phyloP scores from a whole-genome alignment of 2,888 invertebrate species.

The Chrysolina americana region DNA sequence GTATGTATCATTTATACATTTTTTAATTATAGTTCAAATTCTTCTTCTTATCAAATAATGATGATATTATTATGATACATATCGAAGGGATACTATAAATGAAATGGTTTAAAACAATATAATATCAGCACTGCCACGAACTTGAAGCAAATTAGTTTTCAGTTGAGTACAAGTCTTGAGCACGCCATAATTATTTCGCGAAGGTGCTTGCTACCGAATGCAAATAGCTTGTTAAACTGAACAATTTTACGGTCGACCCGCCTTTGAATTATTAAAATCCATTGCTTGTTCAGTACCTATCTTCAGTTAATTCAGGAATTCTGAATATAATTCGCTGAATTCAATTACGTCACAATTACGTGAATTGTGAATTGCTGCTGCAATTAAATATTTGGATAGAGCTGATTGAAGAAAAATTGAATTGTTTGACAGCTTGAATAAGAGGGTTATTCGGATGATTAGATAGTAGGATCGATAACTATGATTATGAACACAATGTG shows the following conservation, averaged over 20 bases:
- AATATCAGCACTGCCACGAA: too few species aligned
- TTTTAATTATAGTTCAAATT: too few species aligned
- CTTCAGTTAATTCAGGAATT: neutral
- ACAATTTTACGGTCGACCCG: constrained; percentile 10
- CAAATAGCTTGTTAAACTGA: constrained; percentile 17
- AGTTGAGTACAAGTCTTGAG: neutral
- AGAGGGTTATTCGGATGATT: too few species aligned
- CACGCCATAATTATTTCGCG: neutral
- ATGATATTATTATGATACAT: too few species aligned
- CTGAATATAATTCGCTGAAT: neutral
- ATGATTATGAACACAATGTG: too few species aligned
- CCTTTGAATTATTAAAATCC: constrained; percentile 16
- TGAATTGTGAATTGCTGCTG: neutral
- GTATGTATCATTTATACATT: too few species aligned
- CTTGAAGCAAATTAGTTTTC: constrained; percentile 1
- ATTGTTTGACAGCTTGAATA: too few species aligned
- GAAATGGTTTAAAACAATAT: too few species aligned
- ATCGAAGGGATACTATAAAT: too few species aligned
- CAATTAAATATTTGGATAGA: neutral
- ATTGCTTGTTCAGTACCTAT: constrained; percentile 3
- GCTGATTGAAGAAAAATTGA: neutral
- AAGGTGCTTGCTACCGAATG: neutral
- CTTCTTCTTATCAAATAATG: too few species aligned
- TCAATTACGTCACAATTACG: neutral
- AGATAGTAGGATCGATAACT: too few species aligned